Base-by-base conservation (phyloP, 2,888 invertebrate species). In the Chalcis sispes region DNA sequence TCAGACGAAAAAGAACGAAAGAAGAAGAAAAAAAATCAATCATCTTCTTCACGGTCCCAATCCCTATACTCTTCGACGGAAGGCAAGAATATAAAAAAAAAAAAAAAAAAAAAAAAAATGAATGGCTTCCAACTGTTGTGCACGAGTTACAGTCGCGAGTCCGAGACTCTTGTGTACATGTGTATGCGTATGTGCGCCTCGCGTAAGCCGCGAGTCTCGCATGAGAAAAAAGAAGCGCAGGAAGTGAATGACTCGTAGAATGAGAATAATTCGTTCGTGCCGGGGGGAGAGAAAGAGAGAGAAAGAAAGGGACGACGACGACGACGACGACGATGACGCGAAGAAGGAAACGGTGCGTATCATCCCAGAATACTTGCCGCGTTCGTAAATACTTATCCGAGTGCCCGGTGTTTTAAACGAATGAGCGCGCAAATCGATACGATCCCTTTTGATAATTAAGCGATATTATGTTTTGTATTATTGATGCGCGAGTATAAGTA, bases 221-320 rank as follows among this genome's bases (percentile, higher is more conserved):
- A 50, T 42, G 56, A 66, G 56, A 64, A 72, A 72, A 72, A 77
- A 69, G 72, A 77, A 69, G 74, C 71, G 50, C 74, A 75, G 74
- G 77, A 75, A 75, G 71, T 52, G 77, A 72, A 74, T 77, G 77
- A 77, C 77, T 74, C 62, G 77, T 36, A 64, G 74, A 74, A 77
- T 77, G 71, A 75, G 56, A 77, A 77, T 74, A 77, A 77, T 77
- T 74, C 77, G 74, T 72, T n/a, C 54, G 62, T 52, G 29, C 46
- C 18, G 27, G 27, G 27, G 23, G 15, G 40, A 20, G 65, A 72
- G 65, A 65, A 20, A 18, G 58, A 58, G 56, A 67, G 66, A 54
- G 23, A 20, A 32, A n/a, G 40, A 23, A 42, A 61, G 40, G 61
- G 36, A 32, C 18, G 73, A 23, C 10, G 46, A n/a, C n/a, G n/a